A percentile compares a stretch with the other conserved stretches of the same genome.
Evolutionary conservation across 2,113 vertebrate species (phyloP).

Genomic region (Maccullochella peelii): DNA sequence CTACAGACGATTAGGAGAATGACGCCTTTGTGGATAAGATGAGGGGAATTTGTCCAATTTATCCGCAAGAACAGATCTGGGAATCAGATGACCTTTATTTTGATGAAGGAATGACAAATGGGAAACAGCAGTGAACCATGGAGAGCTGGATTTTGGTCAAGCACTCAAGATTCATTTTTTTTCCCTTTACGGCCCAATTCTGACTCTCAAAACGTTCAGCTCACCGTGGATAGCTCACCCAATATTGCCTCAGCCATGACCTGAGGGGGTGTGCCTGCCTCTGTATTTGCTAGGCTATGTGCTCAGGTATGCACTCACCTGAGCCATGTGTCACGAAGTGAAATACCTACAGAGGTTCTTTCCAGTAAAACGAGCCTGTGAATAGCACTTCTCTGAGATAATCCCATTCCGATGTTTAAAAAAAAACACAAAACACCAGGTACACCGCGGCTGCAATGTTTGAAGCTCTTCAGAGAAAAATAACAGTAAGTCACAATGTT

Average conservation of each 20-base stretch:
- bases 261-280: constrained; percentile 10
- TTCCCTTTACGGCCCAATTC: neutral
- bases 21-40: constrained; percentile 51
- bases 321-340: constrained; percentile 29
- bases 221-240: neutral
- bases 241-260: neutral
- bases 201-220: neutral
- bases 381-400: constrained; percentile 44
- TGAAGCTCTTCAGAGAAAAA: neutral
- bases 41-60: neutral
- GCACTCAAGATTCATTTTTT: neutral
- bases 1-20: constrained; percentile 49
- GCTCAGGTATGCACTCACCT: constrained; percentile 70
- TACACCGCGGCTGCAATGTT: neutral
- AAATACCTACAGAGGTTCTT: constrained; percentile 33
- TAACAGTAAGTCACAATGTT: neutral
- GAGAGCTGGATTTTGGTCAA: neutral
- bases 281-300: constrained; percentile 24
- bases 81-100: constrained; percentile 60
- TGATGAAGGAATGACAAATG: constrained; percentile 30
- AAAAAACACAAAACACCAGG: neutral
- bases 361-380: constrained; percentile 43
- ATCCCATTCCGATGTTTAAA: constrained; percentile 21
- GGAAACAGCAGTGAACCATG: neutral
- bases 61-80: constrained; percentile 32